phyloP scores from a whole-genome alignment of 2,113 vertebrate genomes.

The Hemicordylus capensis region DNA sequence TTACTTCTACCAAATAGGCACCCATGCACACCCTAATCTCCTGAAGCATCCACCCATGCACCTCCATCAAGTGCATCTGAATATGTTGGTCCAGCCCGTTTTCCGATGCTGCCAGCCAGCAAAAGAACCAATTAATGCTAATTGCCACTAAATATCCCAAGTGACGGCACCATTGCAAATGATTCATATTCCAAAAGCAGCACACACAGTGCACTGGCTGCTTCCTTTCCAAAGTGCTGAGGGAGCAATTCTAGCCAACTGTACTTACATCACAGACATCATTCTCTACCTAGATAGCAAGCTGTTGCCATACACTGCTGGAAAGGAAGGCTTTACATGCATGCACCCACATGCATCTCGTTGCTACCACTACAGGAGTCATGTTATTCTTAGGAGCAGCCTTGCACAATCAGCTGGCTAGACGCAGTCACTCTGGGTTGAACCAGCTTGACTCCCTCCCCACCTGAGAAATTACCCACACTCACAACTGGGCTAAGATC shows the following conservation, averaged over 20 bases:
- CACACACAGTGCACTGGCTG: not conserved
- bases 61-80: not conserved
- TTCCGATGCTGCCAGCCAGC: not conserved
- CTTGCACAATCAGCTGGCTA: not conserved
- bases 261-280: constrained; percentile 24
- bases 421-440: no score
- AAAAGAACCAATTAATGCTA: constrained; percentile 32
- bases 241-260: constrained; percentile 17
- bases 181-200: constrained; percentile 19
- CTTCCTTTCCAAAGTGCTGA: constrained; percentile 30
- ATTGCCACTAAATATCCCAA: constrained; percentile 24
- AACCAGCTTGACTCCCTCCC: not conserved
- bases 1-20: not conserved
- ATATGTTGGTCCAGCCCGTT: not conserved
- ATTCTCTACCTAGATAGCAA: constrained; percentile 3
- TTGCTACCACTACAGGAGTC: not conserved
- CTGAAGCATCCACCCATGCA: not conserved
- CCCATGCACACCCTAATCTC: not conserved
- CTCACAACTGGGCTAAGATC: no score
- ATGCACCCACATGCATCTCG: not conserved
- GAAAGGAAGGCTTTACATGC: not conserved
- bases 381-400: not conserved
- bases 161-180: constrained; percentile 11
- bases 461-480: not conserved
- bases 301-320: not conserved